These are phyloP conservation scores for Siniperca obscura DNA, from an alignment of 2,797 vertebrate species.

Conservation along the genomic window DNA sequence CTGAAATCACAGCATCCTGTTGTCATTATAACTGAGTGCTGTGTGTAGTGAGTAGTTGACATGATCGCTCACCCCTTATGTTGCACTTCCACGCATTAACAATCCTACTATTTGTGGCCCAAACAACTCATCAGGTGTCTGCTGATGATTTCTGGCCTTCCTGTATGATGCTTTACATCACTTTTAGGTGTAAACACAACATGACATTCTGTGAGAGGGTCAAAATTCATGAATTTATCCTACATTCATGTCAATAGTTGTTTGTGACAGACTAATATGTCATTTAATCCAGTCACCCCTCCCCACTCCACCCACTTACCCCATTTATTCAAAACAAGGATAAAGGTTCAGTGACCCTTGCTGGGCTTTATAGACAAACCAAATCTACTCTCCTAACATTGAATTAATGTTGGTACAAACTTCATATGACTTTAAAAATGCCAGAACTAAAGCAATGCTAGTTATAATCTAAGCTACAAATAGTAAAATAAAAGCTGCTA, in stretches of 20 bases:
- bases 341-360: slow-evolving; percentile 29
- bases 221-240: background rate
- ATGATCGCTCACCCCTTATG: slow-evolving; percentile 23
- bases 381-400: background rate
- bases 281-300: slow-evolving; percentile 53
- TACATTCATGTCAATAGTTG: slow-evolving; percentile 30
- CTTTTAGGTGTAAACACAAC: background rate
- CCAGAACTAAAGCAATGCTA: slow-evolving; percentile 1
- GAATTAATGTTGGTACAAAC: background rate
- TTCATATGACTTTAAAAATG: slow-evolving; percentile 6
- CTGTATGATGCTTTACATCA: slow-evolving; percentile 1
- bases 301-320: slow-evolving; percentile 32
- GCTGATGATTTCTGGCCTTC: slow-evolving; percentile 4
- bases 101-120: slow-evolving; percentile 1
- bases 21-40: slow-evolving; percentile 42
- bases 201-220: slow-evolving; percentile 10
- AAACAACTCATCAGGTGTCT: background rate
- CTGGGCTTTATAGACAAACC: background rate
- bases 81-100: slow-evolving; percentile 16
- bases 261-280: slow-evolving; percentile 39
- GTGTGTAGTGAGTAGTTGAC: background rate
- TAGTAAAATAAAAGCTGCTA: slow-evolving; percentile 1
- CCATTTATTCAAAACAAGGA: slow-evolving; percentile 50
- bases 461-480: slow-evolving; percentile 3
- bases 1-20: slow-evolving; percentile 44